Base-by-base conservation (phyloP, 2,797 vertebrate genomes). In the Masticophis lateralis region DNA sequence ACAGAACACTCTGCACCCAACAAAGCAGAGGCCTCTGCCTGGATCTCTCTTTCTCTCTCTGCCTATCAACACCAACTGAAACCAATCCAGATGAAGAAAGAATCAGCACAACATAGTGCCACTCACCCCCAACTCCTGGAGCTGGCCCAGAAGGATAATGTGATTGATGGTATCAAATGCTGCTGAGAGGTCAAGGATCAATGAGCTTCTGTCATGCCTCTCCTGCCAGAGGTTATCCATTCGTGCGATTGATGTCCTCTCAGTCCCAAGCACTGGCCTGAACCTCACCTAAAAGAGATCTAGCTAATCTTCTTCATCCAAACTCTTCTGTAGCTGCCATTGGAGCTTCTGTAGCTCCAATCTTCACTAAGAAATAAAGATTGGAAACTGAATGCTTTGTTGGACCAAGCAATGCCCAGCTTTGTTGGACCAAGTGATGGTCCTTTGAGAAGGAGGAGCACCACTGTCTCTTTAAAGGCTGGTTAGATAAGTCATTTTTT, bases 141-240 rank as follows among this genome's bases (percentile, higher is more conserved):
- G 63, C 1, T 69, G 66, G n/a, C 6, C 66, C 66, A 69, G 66
- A 69, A 69, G 66, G n/a, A 69, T 32, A 69, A 14, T 0, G 27
- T 69, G n/a, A 66, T 14, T 66, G 13, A 69, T 69, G n/a, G 14
- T 32, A 69, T 69, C n/a, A 69, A 69, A 69, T 69, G 6, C 66
- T 32, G 66, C n/a, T 69, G n/a, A 69, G 66, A 69, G 28, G 6
- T 69, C n/a, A 69, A 69, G n/a, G 14, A 32, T 32, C 2, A 2
- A 32, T 69, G 14, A 2, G 14, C 2, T 69, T 16, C 11, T 0
- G 0, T 6, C 14, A 69, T 69, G 5, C n/a, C 0, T 6, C 14
- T 69, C 14, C 6, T 7, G 14, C 14, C 66, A 69, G n/a, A 69
- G 66, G n/a, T 32, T 32, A 32, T 69, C n/a, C 14, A 69, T 32